phyloP scores from a whole-genome alignment of 2,113 vertebrate species.

The Brevimyrus niger region DNA sequence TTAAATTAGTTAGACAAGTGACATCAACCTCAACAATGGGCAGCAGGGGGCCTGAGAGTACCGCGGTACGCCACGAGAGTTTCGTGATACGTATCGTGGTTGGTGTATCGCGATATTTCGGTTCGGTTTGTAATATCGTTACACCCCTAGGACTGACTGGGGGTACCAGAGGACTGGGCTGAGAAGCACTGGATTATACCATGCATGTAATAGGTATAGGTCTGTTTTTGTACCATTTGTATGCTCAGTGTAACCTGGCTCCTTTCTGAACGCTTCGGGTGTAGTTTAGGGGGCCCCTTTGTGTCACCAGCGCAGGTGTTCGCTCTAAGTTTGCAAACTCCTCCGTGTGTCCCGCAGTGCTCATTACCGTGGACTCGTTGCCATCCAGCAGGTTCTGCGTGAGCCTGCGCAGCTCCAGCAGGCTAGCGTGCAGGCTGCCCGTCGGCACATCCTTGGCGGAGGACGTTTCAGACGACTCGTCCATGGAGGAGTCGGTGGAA shows the following conservation, averaged over 20 bases:
- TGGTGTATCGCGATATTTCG: too few relatives aligned
- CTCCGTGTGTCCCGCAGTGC: background rate
- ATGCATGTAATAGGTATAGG: background rate
- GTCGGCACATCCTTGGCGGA: conserved; percentile 91
- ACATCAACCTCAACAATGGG: too few relatives aligned
- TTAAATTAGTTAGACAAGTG: too few relatives aligned
- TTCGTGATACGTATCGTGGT: too few relatives aligned
- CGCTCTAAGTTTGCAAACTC: background rate
- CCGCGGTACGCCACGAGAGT: too few relatives aligned
- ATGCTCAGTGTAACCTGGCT: background rate
- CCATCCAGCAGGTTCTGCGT: conserved; percentile 88
- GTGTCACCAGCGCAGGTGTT: background rate
- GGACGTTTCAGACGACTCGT: conserved; percentile 93
- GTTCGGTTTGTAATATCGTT: too few relatives aligned
- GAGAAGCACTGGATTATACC: background rate
- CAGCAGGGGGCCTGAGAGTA: too few relatives aligned
- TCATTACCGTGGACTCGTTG: conserved; percentile 82
- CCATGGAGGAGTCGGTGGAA: conserved; percentile 96
- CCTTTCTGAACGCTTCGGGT: background rate
- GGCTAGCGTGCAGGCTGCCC: conserved; percentile 79
- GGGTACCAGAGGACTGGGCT: background rate
- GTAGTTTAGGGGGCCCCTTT: background rate
- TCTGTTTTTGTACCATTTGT: background rate
- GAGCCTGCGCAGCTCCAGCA: conserved; percentile 87
- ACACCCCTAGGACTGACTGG: too few relatives aligned